A percentile compares a stretch with the other conserved stretches of the same genome.
Evolutionary conservation across 2,888 invertebrate genomes (phyloP).

Genomic region (Timema podura): DNA sequence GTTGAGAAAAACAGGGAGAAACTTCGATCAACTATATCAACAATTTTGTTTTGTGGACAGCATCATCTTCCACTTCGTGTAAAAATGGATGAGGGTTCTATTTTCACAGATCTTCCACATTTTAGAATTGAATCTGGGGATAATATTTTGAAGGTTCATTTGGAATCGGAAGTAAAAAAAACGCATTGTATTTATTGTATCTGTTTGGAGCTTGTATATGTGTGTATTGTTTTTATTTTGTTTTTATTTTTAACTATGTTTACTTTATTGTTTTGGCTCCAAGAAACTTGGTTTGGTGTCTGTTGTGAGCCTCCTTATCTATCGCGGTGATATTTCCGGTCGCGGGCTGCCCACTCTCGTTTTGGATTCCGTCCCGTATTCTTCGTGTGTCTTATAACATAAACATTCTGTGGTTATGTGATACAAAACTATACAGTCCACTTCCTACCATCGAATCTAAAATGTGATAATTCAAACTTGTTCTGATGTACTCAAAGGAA

Average conservation of each 20-base stretch:
- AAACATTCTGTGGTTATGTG: too few species aligned
- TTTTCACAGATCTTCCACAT: conserved; percentile 21
- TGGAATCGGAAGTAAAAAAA: conserved; percentile 12
- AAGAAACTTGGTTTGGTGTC: too few species aligned
- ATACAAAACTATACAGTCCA: too few species aligned
- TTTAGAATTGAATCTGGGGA: conserved; percentile 19
- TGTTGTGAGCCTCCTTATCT: too few species aligned
- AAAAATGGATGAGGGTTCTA: conserved; percentile 18
- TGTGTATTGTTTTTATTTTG: too few species aligned
- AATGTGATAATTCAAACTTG: conserved; percentile 3
- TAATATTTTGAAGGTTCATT: conserved; percentile 17
- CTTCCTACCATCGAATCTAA: background rate
- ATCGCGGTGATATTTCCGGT: too few species aligned
- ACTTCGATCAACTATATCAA: conserved; percentile 17
- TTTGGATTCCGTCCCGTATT: too few species aligned
- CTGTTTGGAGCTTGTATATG: too few species aligned
- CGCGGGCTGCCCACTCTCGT: too few species aligned
- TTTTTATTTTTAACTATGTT: too few species aligned
- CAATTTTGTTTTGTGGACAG: conserved; percentile 18
- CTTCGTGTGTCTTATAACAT: too few species aligned
- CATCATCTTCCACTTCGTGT: background rate
- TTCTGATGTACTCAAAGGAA: conserved; percentile 5
- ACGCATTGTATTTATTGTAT: background rate
- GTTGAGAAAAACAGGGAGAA: conserved; percentile 18
- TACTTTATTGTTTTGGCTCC: too few species aligned